Percentiles rank a stretch among this genome's conserved stretches.
phyloP scores from a whole-genome alignment of 2,797 vertebrate species.

The Sparus aurata region DNA sequence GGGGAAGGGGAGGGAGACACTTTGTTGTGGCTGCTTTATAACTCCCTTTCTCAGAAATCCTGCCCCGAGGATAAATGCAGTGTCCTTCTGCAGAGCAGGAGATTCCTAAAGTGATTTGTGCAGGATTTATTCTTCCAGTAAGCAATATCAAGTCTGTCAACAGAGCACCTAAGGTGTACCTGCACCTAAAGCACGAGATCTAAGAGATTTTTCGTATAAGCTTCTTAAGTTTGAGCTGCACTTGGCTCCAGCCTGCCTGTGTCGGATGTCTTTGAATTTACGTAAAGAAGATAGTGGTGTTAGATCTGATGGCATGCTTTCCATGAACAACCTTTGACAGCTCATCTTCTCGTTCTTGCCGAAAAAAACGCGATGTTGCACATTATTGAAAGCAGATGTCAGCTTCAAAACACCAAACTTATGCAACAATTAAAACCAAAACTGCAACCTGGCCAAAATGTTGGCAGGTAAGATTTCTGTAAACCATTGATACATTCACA shows the following conservation, averaged over 20 bases:
- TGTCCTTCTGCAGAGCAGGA: conserved; percentile 42
- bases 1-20: conserved; percentile 1
- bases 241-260: conserved; percentile 37
- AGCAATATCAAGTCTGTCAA: conserved; percentile 24
- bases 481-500: too few species aligned
- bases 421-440: conserved; percentile 10
- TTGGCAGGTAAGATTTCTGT: too few species aligned
- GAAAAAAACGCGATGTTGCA: conserved; percentile 2
- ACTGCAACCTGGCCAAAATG: too few species aligned
- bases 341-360: neutral
- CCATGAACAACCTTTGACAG: neutral
- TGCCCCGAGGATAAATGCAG: conserved; percentile 51
- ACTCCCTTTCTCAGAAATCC: conserved; percentile 78
- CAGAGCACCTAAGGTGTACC: conserved; percentile 29
- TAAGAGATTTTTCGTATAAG: conserved; percentile 2
- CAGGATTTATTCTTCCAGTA: conserved; percentile 62
- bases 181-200: conserved; percentile 3
- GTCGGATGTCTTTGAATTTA: conserved; percentile 6
- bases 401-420: conserved; percentile 16
- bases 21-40: conserved; percentile 63
- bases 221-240: conserved; percentile 22
- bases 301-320: conserved; percentile 3
- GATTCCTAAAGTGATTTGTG: conserved; percentile 59
- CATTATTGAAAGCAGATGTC: neutral
- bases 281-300: conserved; percentile 8